A percentile compares a stretch with the other conserved stretches of the same genome.
These are phyloP conservation scores for Salpingus planirostris DNA, from an alignment of 2,888 invertebrate genomes.

Conservation along the genomic window DNA sequence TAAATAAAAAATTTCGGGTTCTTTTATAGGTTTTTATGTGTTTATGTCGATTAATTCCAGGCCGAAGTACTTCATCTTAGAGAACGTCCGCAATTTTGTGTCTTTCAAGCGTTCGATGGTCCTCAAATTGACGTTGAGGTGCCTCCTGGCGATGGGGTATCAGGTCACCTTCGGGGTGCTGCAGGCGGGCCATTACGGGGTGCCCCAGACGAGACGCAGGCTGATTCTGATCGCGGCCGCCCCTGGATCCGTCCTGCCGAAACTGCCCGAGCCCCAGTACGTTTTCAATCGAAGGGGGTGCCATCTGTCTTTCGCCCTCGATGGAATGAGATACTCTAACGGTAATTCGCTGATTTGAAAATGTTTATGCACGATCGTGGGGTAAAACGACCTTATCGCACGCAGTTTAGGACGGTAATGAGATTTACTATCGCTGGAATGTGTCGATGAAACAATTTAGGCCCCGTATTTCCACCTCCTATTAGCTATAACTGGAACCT, in stretches of 20 bases:
- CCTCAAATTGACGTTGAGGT: constrained; percentile 66
- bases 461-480: no score
- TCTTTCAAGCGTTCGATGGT: constrained; percentile 75
- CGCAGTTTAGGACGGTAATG: no score
- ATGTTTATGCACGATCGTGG: no score
- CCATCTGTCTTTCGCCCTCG: constrained; percentile 52
- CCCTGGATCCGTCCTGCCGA: constrained; percentile 64
- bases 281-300: constrained; percentile 63
- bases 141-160: constrained; percentile 75
- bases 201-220: constrained; percentile 71
- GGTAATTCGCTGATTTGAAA: no score
- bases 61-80: constrained; percentile 73
- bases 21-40: neutral
- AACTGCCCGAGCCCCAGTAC: constrained; percentile 71
- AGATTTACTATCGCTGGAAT: no score
- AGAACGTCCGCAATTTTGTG: constrained; percentile 81
- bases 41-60: constrained; percentile 20
- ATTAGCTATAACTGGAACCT: no score
- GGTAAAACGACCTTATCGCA: no score
- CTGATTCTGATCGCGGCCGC: constrained; percentile 71
- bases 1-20: no score
- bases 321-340: constrained; percentile 43
- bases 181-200: constrained; percentile 79
- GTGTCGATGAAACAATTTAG: no score
- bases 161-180: constrained; percentile 80